phyloP scores from a whole-genome alignment of 1,140 invertebrate species.

The Philotrypesis tridentata region DNA sequence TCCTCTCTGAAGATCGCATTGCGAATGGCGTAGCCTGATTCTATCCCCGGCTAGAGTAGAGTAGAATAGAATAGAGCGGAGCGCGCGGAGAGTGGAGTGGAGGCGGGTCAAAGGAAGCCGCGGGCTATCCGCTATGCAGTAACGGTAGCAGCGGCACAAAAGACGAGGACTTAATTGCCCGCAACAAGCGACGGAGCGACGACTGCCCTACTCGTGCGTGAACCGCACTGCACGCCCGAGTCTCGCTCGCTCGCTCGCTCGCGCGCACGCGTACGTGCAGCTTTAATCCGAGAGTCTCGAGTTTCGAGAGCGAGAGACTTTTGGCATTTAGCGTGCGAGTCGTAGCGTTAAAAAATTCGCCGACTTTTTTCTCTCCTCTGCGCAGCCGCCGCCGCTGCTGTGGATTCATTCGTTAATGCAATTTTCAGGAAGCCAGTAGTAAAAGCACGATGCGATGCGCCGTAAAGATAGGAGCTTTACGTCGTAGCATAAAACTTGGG shows the following conservation, averaged over 20 bases:
- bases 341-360: no score
- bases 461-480: conserved; percentile 9
- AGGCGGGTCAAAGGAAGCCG: background rate
- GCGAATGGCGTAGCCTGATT: background rate
- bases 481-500: background rate
- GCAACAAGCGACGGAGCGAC: background rate
- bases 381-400: background rate
- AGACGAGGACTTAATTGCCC: background rate
- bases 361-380: no score
- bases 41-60: no score
- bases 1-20: background rate
- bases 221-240: background rate
- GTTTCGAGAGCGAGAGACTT: background rate
- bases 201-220: background rate
- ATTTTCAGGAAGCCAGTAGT: conserved; percentile 30
- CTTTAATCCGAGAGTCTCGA: background rate
- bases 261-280: background rate
- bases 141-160: background rate
- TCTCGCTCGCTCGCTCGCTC: no score
- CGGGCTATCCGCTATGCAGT: background rate
- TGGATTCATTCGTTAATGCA: conserved; percentile 51
- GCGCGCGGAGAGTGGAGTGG: no score
- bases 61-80: background rate
- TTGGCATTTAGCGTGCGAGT: background rate
- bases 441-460: background rate